Evolutionary conservation across 2,888 invertebrate species (phyloP).

Genomic region (Dioctria rufipes): DNA sequence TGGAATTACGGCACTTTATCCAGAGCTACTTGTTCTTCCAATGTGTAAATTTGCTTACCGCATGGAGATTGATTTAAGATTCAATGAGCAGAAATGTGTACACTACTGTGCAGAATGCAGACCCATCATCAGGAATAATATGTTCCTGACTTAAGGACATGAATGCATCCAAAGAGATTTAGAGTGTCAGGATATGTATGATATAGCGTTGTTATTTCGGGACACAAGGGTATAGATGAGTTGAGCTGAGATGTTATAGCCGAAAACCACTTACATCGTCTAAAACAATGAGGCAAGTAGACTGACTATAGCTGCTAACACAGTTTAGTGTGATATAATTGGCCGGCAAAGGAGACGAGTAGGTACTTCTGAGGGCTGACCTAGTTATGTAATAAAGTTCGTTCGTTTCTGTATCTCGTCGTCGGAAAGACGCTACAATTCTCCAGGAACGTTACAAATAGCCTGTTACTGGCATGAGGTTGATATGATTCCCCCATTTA

Average conservation of each 20-base stretch:
- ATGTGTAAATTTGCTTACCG: constrained; percentile 39
- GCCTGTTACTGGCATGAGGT: constrained; percentile 34
- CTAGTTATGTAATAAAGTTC: constrained; percentile 43
- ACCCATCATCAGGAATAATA: not conserved
- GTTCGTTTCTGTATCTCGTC: constrained; percentile 31
- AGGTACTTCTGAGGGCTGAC: constrained; percentile 27
- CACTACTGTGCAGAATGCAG: not conserved
- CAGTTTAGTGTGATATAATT: not conserved
- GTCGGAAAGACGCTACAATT: constrained; percentile 9
- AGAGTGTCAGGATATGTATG: constrained; percentile 15
- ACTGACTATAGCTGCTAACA: not conserved
- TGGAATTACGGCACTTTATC: constrained; percentile 47
- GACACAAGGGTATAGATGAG: not conserved
- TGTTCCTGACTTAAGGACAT: constrained; percentile 48
- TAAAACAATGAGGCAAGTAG: constrained; percentile 33
- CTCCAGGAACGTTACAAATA: constrained; percentile 44
- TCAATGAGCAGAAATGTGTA: constrained; percentile 33
- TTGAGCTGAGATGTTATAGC: not conserved
- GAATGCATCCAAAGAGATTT: constrained; percentile 37
- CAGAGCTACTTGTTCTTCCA: constrained; percentile 1
- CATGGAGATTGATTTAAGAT: constrained; percentile 45
- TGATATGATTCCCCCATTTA: constrained; percentile 33
- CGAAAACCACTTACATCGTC: constrained; percentile 37
- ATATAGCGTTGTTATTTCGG: constrained; percentile 14
- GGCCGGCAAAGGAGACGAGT: not conserved